A percentile compares a stretch with the other conserved stretches of the same genome.
Conservation (phyloP, 2,888 invertebrate genomes). For the Fragum sueziense region DNA sequence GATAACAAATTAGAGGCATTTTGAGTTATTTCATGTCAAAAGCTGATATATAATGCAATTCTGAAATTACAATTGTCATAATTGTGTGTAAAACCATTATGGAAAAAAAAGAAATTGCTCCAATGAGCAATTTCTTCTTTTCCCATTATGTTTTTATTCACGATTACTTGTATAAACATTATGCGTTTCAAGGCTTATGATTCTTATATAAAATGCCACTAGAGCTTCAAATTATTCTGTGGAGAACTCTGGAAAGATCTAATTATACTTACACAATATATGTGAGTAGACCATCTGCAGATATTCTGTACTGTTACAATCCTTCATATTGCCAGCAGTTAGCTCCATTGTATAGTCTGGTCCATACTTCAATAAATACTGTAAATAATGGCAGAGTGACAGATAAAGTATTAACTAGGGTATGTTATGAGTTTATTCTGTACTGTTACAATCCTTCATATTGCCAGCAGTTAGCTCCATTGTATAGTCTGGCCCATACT, state of each 20-base stretch:
- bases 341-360: conserved; percentile 88
- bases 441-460: conserved; percentile 85
- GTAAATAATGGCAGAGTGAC: conserved; percentile 48
- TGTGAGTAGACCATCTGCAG: not conserved
- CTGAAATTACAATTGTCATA: not conserved
- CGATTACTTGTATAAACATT: too few species aligned
- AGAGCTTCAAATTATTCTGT: too few species aligned
- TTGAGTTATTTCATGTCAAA: too few species aligned
- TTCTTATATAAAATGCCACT: not conserved
- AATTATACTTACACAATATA: conserved; percentile 4
- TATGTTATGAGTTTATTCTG: too few species aligned
- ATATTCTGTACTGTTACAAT: conserved; percentile 83
- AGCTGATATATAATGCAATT: not conserved
- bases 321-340: conserved; percentile 84
- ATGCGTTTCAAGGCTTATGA: not conserved
- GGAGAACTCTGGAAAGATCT: not conserved
- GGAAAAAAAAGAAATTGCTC: not conserved
- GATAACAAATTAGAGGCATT: too few species aligned
- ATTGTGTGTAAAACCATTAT: too few species aligned
- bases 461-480: conserved; percentile 85
- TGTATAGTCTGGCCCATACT: conserved; percentile 89
- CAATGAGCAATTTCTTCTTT: not conserved
- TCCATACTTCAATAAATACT: conserved; percentile 88
- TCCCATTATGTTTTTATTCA: too few species aligned
- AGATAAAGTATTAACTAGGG: too few species aligned